Evolutionary conservation across 53 echinoderm and acorn worm species (phyloP).

Genomic region (Pentamera pediparva): DNA sequence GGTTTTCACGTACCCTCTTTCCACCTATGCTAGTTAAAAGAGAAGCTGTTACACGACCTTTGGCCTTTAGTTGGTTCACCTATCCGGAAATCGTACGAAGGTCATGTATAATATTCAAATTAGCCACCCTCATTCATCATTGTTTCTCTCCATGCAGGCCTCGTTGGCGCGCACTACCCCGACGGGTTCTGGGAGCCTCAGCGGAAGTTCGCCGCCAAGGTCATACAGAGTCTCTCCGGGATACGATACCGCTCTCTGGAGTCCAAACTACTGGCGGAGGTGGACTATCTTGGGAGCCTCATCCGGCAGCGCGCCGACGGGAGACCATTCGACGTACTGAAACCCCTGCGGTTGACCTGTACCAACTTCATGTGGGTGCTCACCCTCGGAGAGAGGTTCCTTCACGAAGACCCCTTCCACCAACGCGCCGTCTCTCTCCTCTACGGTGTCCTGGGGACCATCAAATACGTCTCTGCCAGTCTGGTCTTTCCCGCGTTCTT

Average conservation of each 20-base stretch:
- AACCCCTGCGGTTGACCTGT: background rate
- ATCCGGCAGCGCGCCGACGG: background rate
- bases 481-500: constrained; percentile 3
- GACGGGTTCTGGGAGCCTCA: constrained; percentile 25
- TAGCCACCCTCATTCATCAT: too few relatives aligned
- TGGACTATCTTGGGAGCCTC: background rate
- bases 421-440: background rate
- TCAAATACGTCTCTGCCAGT: constrained; percentile 23
- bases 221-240: constrained; percentile 2
- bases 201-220: background rate
- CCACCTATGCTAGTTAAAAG: too few relatives aligned
- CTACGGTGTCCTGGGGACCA: background rate
- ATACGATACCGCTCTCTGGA: background rate
- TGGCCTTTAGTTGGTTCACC: background rate
- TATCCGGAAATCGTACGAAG: background rate
- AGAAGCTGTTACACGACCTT: too few relatives aligned
- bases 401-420: background rate
- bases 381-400: background rate
- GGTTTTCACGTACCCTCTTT: too few relatives aligned
- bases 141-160: background rate
- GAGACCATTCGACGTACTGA: background rate
- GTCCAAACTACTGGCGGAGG: constrained; percentile 15
- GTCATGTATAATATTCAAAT: background rate
- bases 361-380: constrained; percentile 5
- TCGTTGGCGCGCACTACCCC: constrained; percentile 17